Base-by-base conservation (phyloP, 30 jellyfish, hydroid and myxozoan species). In the Clytia hemisphaerica region DNA sequence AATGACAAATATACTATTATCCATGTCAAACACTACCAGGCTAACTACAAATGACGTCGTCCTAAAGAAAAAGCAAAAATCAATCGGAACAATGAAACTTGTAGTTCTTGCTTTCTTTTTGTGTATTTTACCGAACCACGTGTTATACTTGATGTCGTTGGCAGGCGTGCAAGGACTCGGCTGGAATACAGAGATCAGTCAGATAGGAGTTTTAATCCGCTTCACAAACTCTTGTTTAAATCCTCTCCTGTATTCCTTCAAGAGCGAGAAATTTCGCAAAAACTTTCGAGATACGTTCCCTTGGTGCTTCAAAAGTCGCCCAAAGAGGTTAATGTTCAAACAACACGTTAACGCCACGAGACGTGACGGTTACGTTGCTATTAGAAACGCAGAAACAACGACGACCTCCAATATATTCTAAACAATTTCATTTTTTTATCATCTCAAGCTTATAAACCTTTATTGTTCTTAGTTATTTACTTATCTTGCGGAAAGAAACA, bases 181-280 rank as follows among this genome's bases (percentile, higher is more conserved):
- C 12, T 85, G 96, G 96, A 66, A 85, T 55, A 45, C 93, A 1
- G 32, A 51, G 48, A 15, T 73, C 22, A 77, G 25, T 35, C 96
- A 85, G 38, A 48, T 58, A 6, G 85, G 72, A 0, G 59, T 85
- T 24, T 40, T 85, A 29, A 70, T 85, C 18, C 89, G 90, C 21
- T 70, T 68, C 14, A 48, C 79, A 59, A 85, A 60, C 32, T 58
- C 92, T 24, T 85, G 93, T 47, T 46, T 85, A 37, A 85, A 85
- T 65, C 96, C 96, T 0, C 14, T 85, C 14, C 70, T 85, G 60
- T 85, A 85, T 55, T 72, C 85, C 26, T 85, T 77, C 61, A 80
- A 71, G 34, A 85, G 96, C 82, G 46, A 63, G 31, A 84, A 85
- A 3, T 85, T 85, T 68, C 42, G 96, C n/a, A 18, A 44, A 9